Evolutionary conservation across 2,113 vertebrate species (phyloP).

Genomic region (Corythornis vintsioides): DNA sequence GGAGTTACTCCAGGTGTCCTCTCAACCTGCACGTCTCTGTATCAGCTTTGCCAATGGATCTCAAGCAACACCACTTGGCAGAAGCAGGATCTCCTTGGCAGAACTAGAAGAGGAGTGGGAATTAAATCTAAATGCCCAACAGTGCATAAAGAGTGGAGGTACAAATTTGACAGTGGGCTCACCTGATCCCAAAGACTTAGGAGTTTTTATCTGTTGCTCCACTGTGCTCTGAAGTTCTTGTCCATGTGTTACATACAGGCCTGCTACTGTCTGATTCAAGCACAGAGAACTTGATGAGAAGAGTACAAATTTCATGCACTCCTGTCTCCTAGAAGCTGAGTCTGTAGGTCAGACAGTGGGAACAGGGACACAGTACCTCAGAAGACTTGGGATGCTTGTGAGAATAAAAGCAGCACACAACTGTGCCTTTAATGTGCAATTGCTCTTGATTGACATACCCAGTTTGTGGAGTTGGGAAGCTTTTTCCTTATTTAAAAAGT

Average conservation of each 20-base stretch:
- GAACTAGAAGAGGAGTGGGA: neutral
- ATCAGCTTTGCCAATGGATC: neutral
- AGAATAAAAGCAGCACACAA: neutral
- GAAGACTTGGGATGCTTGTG: neutral
- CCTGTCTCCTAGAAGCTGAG: neutral
- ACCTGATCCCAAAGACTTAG: neutral
- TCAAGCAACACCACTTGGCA: neutral
- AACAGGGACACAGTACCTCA: neutral
- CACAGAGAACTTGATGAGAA: neutral
- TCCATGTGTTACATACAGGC: neutral
- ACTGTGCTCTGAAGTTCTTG: neutral
- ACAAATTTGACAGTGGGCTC: neutral
- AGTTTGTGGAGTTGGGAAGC: neutral
- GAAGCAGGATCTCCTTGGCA: neutral
- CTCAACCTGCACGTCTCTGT: neutral
- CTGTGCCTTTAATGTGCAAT: neutral
- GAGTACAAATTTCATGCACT: neutral
- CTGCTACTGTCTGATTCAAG: neutral
- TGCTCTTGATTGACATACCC: neutral
- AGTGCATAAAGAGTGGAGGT: rapidly evolving
- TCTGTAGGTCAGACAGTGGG: neutral
- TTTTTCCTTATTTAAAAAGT: neutral
- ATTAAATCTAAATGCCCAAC: neutral
- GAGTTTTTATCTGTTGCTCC: neutral
- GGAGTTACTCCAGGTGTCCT: neutral